phyloP scores from a whole-genome alignment of 2,888 invertebrate genomes.

The Hypomecis punctinalis region DNA sequence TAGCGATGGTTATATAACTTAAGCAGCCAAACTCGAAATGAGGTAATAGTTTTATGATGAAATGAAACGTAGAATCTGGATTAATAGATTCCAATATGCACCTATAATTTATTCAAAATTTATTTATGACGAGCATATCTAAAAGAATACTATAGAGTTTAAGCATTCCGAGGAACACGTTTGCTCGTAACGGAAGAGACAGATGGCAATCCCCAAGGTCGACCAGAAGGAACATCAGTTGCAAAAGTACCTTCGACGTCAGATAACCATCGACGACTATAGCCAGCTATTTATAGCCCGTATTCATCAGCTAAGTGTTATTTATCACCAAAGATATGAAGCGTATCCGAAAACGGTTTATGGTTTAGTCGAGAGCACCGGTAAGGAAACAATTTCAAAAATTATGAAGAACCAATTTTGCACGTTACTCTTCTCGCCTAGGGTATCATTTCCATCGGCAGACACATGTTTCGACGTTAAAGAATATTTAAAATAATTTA shows the following conservation, averaged over 20 bases:
- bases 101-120: not conserved
- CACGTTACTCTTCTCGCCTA: not conserved
- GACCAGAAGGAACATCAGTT: slow-evolving; percentile 28
- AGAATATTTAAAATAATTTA: slow-evolving; percentile 49
- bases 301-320: slow-evolving; percentile 29
- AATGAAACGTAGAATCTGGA: not conserved
- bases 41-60: slow-evolving; percentile 42
- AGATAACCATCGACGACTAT: slow-evolving; percentile 32
- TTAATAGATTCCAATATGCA: not conserved
- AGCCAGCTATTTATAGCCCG: slow-evolving; percentile 34
- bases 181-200: slow-evolving; percentile 26
- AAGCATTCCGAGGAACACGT: slow-evolving; percentile 6
- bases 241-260: slow-evolving; percentile 30
- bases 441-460: slow-evolving; percentile 10
- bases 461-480: slow-evolving; percentile 33
- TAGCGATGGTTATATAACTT: slow-evolving; percentile 39
- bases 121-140: not conserved
- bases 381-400: not conserved
- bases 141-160: not conserved
- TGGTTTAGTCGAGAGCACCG: slow-evolving; percentile 1
- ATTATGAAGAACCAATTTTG: slow-evolving; percentile 4
- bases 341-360: slow-evolving; percentile 36
- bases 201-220: slow-evolving; percentile 37
- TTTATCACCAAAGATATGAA: slow-evolving; percentile 40
- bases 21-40: slow-evolving; percentile 50